Evolutionary conservation across 2,797 vertebrate species (phyloP), one percentile per base, ranked within the genome.

Genomic region (Gymnodraco acuticeps): DNA sequence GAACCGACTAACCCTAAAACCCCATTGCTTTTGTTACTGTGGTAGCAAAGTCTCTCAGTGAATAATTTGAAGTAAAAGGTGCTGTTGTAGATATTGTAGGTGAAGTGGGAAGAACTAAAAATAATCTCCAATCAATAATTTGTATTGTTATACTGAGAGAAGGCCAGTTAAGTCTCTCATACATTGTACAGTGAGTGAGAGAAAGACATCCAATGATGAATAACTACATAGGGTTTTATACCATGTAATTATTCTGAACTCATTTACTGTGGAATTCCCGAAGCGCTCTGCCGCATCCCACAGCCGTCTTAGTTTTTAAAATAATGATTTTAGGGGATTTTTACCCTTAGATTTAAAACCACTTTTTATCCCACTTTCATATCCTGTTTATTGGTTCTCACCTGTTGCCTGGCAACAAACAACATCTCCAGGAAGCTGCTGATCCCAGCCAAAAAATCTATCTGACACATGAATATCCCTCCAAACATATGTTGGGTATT

Each of bases 311-410:
- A 27, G 16, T 56, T 53, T 15, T 12, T 14, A 52, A 46, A 51
- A 15, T 6, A 46, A 48, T 38, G 38, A 54, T 27, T 20, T 0
- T 2, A 53, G 19, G 48, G n/a, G 48, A 64, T 83, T 3, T 38
- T 38, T 38, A 38, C 8, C 33, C 33, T 38, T 38, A 9, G 33
- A 38, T n/a, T 68, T 56, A 38, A 27, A 27, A 27, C 27, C 27
- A 27, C 27, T 27, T 27, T 27, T 27, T 38, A 38, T 2, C 33
- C 6, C 33, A 7, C 50, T 56, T 17, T 54, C 42, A 48, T 31
- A 64, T 63, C 46, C 6, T 42, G 41, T 77, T 69, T 64, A 50
- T 64, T 62, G 46, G 43, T 14, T 73, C 68, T 66, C 52, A 77
- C 46, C 19, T 2, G n/a, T 66, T 47, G 15, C 51, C 33, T 64